phyloP scores from a whole-genome alignment of 1,140 invertebrate species.

The Babylonia areolata region DNA sequence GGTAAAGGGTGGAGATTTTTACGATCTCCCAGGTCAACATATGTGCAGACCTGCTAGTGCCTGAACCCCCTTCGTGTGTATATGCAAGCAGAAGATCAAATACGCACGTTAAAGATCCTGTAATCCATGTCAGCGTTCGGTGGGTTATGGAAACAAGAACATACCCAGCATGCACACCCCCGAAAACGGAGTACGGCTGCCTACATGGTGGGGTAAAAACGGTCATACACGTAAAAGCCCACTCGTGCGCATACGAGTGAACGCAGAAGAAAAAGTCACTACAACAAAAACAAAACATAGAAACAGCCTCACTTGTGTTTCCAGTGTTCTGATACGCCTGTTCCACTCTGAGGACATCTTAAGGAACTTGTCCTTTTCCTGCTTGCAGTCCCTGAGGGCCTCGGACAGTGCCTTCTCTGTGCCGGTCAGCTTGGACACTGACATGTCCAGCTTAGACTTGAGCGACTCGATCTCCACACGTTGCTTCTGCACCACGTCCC shows the following conservation, averaged over 20 bases:
- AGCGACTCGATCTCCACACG: conserved; percentile 68
- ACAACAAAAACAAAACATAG: neutral
- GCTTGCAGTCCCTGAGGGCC: conserved; percentile 66
- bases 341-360: conserved; percentile 70
- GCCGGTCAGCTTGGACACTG: conserved; percentile 68
- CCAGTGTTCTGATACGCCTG: conserved; percentile 61
- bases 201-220: too few relatives aligned
- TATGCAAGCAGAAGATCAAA: too few relatives aligned
- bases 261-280: neutral
- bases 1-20: too few relatives aligned
- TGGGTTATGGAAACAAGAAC: too few relatives aligned
- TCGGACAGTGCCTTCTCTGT: conserved; percentile 71
- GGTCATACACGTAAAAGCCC: too few relatives aligned
- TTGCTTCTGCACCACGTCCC: conserved; percentile 63
- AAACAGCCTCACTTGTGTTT: conserved; percentile 54
- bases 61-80: too few relatives aligned
- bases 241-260: neutral
- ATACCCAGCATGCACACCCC: too few relatives aligned
- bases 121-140: too few relatives aligned
- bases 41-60: too few relatives aligned
- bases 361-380: conserved; percentile 69
- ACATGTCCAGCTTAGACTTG: conserved; percentile 70
- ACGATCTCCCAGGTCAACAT: too few relatives aligned
- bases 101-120: too few relatives aligned
- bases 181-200: too few relatives aligned